A percentile compares a stretch with the other conserved stretches of the same genome.
Conservation (phyloP, 2,113 vertebrate species). For the Anser cygnoides region DNA sequence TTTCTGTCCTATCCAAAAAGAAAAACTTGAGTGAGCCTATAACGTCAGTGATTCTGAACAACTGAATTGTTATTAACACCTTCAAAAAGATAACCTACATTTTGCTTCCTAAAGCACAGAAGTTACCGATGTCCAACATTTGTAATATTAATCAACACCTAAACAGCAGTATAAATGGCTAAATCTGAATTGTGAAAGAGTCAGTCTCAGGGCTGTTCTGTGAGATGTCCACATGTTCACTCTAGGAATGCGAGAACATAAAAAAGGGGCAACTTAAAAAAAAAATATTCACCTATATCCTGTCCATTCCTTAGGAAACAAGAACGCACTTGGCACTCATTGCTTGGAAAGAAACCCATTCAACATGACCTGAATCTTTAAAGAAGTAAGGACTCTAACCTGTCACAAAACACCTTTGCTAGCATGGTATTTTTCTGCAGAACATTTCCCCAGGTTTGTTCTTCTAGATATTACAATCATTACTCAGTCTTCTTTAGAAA, state of each 20-base stretch:
- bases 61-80: not conserved
- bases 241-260: rapidly evolving
- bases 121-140: not conserved
- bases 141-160: not conserved
- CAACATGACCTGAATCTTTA: not conserved
- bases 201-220: not conserved
- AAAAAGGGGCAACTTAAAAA: not conserved
- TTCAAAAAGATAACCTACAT: not conserved
- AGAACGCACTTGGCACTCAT: not conserved
- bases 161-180: not conserved
- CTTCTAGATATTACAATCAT: not conserved
- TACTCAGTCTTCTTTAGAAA: not conserved
- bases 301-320: not conserved
- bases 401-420: not conserved
- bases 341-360: not conserved
- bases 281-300: not conserved
- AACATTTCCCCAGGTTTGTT: not conserved
- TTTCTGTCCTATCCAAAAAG: conserved; percentile 89
- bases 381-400: not conserved
- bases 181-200: not conserved
- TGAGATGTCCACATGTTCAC: not conserved
- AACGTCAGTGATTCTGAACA: not conserved
- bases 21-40: conserved; percentile 15
- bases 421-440: not conserved
- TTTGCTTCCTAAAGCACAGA: not conserved